Evolutionary conservation across 2,113 vertebrate genomes (phyloP), one percentile per base, ranked within the genome.

Genomic region (Marmota monax): DNA sequence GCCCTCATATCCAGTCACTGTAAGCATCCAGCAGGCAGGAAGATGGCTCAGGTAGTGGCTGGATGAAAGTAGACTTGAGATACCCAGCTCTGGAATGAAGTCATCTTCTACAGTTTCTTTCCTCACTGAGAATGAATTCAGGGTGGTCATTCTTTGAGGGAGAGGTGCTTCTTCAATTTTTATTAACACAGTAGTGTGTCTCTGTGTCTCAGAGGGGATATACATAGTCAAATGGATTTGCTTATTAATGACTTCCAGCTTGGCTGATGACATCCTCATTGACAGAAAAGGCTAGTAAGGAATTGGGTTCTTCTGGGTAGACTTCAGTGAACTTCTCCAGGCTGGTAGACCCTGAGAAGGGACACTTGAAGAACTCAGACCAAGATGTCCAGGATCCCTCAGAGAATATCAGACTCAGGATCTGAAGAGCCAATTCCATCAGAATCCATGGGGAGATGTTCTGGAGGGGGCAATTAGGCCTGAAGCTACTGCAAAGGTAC

Each of bases 401-500:
- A 92, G 0, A 99, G 98, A 98, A 99, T 98, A 99, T 99, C 99
- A 99, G 99, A 99, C 99, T 99, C 99, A 99, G 98, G 92, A 98
- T 99, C 99, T 99, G 99, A 98, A 99, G 98, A 96, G 98, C 99
- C 98, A 99, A 98, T 92, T 98, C 98, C 58, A 98, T 98, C 98
- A 99, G 99, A 97, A 99, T 99, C 99, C 99, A 99, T 14, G 98
- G 98, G 97, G 98, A 99, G 98, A 95, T 97, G 97, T 97, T 99
- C 99, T 98, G 99, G 98, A 99, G 99, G 98, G 97, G 99, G 99
- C 98, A 98, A 98, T 99, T 99, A 99, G 99, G 99, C 99, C 99
- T 99, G 99, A 99, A 99, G 99, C 99, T 99, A 99, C 99, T 99
- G 99, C 99, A 99, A 99, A 99, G 99, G 99, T 98, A 99, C 99